Base-by-base conservation (phyloP, 2,888 invertebrate genomes). In the Herminia tarsipennalis region DNA sequence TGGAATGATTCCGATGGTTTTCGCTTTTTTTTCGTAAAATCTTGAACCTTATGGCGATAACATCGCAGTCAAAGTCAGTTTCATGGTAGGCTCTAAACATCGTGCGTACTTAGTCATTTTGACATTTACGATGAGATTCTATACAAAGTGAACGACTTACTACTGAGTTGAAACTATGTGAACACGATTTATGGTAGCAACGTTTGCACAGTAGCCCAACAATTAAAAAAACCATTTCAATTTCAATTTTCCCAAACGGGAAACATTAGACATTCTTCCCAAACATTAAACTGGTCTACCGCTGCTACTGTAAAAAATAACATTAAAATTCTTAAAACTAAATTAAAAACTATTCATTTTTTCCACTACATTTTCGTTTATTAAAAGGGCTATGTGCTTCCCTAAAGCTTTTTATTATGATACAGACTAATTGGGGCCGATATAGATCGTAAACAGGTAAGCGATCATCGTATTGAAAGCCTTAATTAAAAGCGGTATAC, bases 401-500 rank as follows among this genome's bases (percentile, higher is more conserved):
- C 28, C 20, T 13, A 32, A 49, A 16, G 47, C 35, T 47, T 56
- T 49, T 52, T 48, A 45, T 41, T 21, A 49, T 48, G 30, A 48
- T 29, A 36, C 28, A 48, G 18, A 29, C 50, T 67, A 65, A 67
- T 66, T 63, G 67, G 67, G 59, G 56, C 40, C 57, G 61, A 62
- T 66, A 73, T 69, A 57, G 49, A 61, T 70, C 69, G 73, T 75
- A 71, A 66, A 66, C 57, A 48, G 50, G 61, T 44, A 54, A 66
- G 58, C 70, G 79, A 79, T 83, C 81, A 81, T 83, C 76, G 75
- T 76, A 78, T 83, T 86, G 82, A 75, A 76, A 71, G 80, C 81
- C 82, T 88, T 88, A 88, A 90, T 90, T 91, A 90, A 90, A 90
- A 89, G 78, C 76, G 76, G 75, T 89, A 88, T 90, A 89, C 76